Percentiles rank a stretch among this genome's conserved stretches.
Evolutionary conservation across 2,113 vertebrate genomes (phyloP).

Genomic region (Oryctolagus cuniculus): DNA sequence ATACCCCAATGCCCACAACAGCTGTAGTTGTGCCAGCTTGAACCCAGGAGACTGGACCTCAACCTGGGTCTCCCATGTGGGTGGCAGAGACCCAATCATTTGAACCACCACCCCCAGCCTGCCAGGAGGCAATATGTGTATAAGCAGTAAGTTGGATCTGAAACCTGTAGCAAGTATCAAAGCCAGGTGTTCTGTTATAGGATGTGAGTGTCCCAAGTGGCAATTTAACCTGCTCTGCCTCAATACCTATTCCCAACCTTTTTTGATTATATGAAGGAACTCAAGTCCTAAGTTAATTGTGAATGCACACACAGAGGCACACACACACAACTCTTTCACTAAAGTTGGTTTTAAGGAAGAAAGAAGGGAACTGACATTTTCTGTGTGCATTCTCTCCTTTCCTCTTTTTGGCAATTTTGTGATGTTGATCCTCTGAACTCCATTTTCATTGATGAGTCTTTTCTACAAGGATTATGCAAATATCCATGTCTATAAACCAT

Average conservation of each 20-base stretch:
- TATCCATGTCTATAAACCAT: no score
- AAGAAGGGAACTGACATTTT: not conserved
- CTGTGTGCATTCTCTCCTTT: not conserved
- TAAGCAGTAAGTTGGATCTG: no score
- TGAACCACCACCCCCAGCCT: no score
- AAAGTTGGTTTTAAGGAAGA: not conserved
- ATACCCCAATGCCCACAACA: no score
- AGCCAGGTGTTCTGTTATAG: no score
- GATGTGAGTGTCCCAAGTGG: conserved; percentile 38
- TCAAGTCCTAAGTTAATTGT: conserved; percentile 48
- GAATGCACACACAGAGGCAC: not conserved
- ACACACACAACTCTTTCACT: not conserved
- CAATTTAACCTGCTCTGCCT: conserved; percentile 20
- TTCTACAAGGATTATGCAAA: no score
- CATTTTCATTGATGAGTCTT: not conserved
- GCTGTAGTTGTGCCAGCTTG: no score
- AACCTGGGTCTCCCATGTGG: no score
- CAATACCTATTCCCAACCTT: conserved; percentile 66
- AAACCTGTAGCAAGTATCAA: no score
- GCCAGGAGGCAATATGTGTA: no score
- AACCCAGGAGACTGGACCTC: no score
- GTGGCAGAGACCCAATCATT: no score
- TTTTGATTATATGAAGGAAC: conserved; percentile 53
- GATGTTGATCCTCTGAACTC: not conserved
- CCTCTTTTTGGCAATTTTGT: accelerated